These are phyloP conservation scores for Nycticryphes semicollaris DNA, from an alignment of 2,113 vertebrate genomes.

Conservation along the genomic window DNA sequence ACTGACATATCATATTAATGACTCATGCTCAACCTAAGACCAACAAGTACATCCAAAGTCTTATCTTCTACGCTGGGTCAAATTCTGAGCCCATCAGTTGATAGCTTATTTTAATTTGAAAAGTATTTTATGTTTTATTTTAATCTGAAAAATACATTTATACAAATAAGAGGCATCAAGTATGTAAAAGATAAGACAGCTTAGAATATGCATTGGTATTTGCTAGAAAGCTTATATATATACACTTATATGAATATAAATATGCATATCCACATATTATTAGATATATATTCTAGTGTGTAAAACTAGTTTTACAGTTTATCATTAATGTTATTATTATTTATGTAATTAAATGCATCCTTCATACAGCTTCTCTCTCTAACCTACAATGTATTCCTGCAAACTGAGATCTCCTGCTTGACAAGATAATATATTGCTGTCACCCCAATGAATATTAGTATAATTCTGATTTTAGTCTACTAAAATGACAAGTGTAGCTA, in stretches of 20 bases:
- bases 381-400: neutral
- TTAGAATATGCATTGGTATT: conserved; percentile 8
- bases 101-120: conserved; percentile 11
- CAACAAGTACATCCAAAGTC: neutral
- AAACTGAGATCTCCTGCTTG: conserved; percentile 66
- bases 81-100: neutral
- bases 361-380: conserved; percentile 10
- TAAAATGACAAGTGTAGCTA: conserved; percentile 71
- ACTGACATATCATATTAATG: neutral
- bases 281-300: conserved; percentile 45
- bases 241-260: conserved; percentile 29
- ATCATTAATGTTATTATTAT: conserved; percentile 33
- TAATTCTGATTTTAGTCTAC: conserved; percentile 75
- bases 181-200: neutral
- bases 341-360: conserved; percentile 28
- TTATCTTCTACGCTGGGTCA: neutral
- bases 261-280: conserved; percentile 13
- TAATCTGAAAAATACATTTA: neutral
- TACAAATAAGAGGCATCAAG: conserved; percentile 1
- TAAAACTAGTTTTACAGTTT: conserved; percentile 14
- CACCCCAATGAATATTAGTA: conserved; percentile 66
- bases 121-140: neutral
- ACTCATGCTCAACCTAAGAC: neutral
- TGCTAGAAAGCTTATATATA: conserved; percentile 2
- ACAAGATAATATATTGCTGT: conserved; percentile 73